Evolutionary conservation across 2,797 vertebrate species (phyloP), one percentile per base, ranked within the genome.

Genomic region (Myiothlypis coronata): DNA sequence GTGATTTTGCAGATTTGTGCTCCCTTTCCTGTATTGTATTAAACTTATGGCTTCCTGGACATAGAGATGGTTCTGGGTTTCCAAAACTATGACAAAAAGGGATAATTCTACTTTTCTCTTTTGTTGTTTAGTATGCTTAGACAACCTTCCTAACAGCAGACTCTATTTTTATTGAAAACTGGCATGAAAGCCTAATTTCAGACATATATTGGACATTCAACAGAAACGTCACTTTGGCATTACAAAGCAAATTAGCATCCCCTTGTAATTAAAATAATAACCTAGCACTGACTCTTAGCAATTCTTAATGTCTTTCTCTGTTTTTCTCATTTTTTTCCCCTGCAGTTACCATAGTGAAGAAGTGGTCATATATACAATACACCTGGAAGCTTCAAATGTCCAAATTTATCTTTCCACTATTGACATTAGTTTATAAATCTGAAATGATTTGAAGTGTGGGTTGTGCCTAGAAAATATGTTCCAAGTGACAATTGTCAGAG

Each of bases 261-360:
- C 12, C 21, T 44, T 86, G 56, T 68, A 96, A 97, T 95, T 97
- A 93, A 96, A 96, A 94, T 94, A 91, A 96, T 88, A 94, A 70
- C 39, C 71, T 23, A 74, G 26, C 11, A 35, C 67, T 92, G 64
- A 56, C 57, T 94, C 80, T 95, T 93, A 37, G 30, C 94, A 83
- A 49, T 92, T 95, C 37, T 70, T 72, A 83, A 93, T 92, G 81
- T 22, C n/a, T 80, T 21, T 74, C 35, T 94, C 32, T 82, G 60
- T 60, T 89, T 50, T 52, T 50, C 53, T 89, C 43, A 39, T 57
- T 92, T 77, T 77, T 77, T 83, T 85, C 41, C 32, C 19, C 34
- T 89, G 65, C 55, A 87, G 53, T 96, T 94, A 92, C 93, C 78
- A 94, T 60, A 90, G 53, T 70, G 65, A 96, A 97, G 81, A 69